These are phyloP conservation scores for Amniataba percoides DNA, from an alignment of 2,797 vertebrate genomes.

Conservation along the genomic window DNA sequence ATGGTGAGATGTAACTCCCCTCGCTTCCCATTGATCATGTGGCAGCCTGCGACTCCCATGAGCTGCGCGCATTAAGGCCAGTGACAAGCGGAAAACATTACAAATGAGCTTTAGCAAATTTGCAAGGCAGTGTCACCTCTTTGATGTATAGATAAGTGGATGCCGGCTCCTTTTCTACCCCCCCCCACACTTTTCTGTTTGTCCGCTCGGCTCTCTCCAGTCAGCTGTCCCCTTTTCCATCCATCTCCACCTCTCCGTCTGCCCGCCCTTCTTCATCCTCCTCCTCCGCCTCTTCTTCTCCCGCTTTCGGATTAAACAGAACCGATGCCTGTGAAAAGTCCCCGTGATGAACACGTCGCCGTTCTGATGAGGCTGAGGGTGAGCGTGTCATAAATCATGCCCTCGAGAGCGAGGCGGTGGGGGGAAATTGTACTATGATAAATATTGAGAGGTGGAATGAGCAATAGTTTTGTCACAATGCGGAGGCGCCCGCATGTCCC, in stretches of 20 bases:
- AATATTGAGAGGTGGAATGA: conserved; percentile 83
- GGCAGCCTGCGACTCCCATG: conserved; percentile 77
- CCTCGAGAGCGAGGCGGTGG: conserved; percentile 56
- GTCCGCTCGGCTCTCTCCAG: conserved; percentile 26
- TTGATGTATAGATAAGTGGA: conserved; percentile 73
- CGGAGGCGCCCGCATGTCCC: conserved; percentile 51
- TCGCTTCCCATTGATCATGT: conserved; percentile 83
- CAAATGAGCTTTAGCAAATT: conserved; percentile 83
- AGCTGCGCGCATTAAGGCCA: conserved; percentile 80
- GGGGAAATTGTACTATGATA: conserved; percentile 80
- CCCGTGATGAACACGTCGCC: conserved; percentile 67
- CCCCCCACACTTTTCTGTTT: conserved; percentile 16
- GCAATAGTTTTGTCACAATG: conserved; percentile 81
- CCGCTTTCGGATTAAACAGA: conserved; percentile 74
- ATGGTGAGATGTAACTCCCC: conserved; percentile 83
- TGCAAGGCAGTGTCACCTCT: conserved; percentile 69
- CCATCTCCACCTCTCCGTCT: conserved; percentile 42
- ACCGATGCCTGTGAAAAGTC: conserved; percentile 61
- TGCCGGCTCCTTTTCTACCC: conserved; percentile 31
- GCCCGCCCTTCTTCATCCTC: not conserved
- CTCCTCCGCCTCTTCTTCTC: not conserved
- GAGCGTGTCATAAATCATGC: conserved; percentile 73
- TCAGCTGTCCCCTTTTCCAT: conserved; percentile 34
- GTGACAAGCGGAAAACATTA: conserved; percentile 85
- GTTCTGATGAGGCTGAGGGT: conserved; percentile 60